These are phyloP conservation scores for Actenoides lindsayi DNA, from an alignment of 2,113 vertebrate species.

Conservation along the genomic window DNA sequence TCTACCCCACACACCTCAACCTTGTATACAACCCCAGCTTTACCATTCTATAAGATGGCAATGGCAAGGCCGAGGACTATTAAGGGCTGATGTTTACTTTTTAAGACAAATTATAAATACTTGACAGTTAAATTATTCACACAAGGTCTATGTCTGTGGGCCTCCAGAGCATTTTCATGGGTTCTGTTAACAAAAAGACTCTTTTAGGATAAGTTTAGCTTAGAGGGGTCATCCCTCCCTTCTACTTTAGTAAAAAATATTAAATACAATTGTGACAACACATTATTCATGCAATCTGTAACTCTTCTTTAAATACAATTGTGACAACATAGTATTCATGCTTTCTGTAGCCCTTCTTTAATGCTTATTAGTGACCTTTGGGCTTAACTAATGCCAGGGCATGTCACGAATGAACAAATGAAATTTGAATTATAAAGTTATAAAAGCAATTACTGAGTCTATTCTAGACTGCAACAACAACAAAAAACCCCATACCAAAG, in stretches of 20 bases:
- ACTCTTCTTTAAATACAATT: not conserved
- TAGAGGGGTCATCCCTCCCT: not conserved
- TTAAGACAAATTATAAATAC: not conserved
- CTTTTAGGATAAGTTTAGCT: not conserved
- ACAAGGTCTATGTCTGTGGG: not conserved
- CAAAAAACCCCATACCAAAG: not conserved
- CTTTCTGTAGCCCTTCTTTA: not conserved
- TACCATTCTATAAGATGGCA: not conserved
- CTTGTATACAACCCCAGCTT: not conserved
- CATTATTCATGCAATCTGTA: not conserved
- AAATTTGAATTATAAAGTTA: constrained; percentile 33
- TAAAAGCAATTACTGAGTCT: constrained; percentile 23
- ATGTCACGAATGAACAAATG: not conserved
- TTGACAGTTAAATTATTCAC: not conserved
- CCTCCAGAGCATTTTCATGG: not conserved
- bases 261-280: not conserved
- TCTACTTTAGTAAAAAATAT: not conserved
- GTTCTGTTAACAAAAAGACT: not conserved
- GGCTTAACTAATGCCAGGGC: constrained; percentile 1
- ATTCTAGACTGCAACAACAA: not conserved
- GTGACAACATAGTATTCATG: not conserved
- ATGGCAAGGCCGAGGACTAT: not conserved
- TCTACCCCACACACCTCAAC: fast-evolving
- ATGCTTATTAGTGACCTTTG: constrained; percentile 18
- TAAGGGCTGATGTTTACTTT: not conserved